Percentiles rank a stretch among this genome's conserved stretches.
Conservation (phyloP, 37 sponge, comb jelly and placozoan species). For the Spongilla lacustris region DNA sequence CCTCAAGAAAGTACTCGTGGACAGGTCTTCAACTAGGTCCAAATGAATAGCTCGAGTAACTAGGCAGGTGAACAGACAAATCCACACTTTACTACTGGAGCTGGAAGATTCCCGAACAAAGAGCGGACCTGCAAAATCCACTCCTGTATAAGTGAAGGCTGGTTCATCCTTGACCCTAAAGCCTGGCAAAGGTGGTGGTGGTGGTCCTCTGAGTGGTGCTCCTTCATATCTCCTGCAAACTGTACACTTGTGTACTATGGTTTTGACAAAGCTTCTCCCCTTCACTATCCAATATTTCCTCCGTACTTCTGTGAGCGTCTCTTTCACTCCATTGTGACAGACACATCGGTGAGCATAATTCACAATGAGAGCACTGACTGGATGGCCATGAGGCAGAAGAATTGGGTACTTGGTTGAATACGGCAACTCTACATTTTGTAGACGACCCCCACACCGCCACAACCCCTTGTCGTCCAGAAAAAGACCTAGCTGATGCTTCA, state of each 20-base stretch:
- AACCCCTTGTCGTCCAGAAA: conserved; percentile 10
- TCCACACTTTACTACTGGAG: conserved; percentile 3
- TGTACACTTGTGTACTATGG: not conserved
- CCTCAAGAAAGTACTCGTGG: conserved; percentile 2
- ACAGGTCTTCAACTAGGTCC: conserved; percentile 4
- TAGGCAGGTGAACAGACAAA: conserved; percentile 21
- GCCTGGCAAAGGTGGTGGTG: conserved; percentile 9
- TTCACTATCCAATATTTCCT: conserved; percentile 15
- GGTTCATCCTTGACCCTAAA: conserved; percentile 22
- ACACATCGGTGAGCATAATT: not conserved
- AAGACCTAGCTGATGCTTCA: not conserved
- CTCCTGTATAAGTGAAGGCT: conserved; percentile 14
- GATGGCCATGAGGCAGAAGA: conserved; percentile 11
- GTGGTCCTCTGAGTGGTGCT: conserved; percentile 1
- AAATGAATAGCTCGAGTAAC: conserved; percentile 14
- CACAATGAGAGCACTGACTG: not conserved
- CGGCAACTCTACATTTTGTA: not conserved
- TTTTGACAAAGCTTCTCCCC: not conserved
- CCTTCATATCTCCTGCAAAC: conserved; percentile 19
- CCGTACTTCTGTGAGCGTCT: conserved; percentile 10
- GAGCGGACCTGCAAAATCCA: conserved; percentile 21
- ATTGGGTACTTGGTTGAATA: conserved; percentile 10
- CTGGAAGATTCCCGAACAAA: not conserved
- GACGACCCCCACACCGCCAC: conserved; percentile 37
- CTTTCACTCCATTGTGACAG: not conserved